These are phyloP conservation scores for Petrolisthes cinctipes DNA, from an alignment of 2,888 invertebrate species.

Conservation along the genomic window DNA sequence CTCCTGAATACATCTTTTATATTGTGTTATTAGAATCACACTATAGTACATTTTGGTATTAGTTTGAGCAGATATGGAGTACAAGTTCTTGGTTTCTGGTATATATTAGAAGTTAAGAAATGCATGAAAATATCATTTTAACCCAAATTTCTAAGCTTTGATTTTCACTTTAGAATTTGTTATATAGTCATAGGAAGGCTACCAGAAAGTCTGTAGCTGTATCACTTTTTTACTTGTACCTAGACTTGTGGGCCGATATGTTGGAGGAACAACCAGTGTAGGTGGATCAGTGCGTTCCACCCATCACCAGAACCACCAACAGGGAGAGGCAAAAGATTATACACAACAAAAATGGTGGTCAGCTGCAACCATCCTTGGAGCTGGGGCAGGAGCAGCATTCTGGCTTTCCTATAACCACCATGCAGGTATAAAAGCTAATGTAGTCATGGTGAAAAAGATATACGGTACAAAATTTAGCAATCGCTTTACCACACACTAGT, in stretches of 20 bases:
- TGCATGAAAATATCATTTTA: no score
- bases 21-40: no score
- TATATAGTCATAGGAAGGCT: no score
- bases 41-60: no score
- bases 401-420: conserved; percentile 35
- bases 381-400: conserved; percentile 42
- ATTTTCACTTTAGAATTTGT: no score
- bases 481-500: background rate
- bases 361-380: conserved; percentile 23
- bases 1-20: no score
- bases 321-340: background rate
- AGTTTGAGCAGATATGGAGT: no score
- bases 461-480: background rate
- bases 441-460: background rate
- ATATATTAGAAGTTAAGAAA: no score
- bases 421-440: conserved; percentile 9
- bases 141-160: no score
- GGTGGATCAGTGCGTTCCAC: background rate
- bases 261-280: background rate
- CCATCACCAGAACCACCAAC: background rate
- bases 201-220: no score
- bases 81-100: no score
- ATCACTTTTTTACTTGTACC: background rate
- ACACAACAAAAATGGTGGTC: background rate
- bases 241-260: background rate